A percentile compares a stretch with the other conserved stretches of the same genome.
Evolutionary conservation across 2,888 invertebrate species (phyloP).

Genomic region (Carpatolechia fugitivella): DNA sequence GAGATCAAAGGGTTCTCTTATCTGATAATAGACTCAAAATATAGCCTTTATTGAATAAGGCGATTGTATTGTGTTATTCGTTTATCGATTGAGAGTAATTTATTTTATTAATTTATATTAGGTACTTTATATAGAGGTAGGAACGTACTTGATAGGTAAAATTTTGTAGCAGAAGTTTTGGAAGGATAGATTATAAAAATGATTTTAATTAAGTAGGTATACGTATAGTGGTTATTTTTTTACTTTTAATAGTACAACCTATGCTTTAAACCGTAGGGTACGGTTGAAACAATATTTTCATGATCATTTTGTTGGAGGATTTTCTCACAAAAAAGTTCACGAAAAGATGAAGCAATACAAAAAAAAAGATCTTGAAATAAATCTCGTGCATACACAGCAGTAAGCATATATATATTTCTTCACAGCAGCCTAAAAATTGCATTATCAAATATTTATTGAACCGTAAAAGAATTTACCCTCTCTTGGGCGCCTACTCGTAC

Average conservation of each 20-base stretch:
- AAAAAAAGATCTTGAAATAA: not conserved
- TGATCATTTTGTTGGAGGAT: no score
- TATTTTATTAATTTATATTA: not conserved
- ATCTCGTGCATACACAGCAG: not conserved
- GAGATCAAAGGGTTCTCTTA: slow-evolving; percentile 50
- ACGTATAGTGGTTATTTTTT: no score
- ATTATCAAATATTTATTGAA: slow-evolving; percentile 4
- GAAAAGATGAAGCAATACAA: not conserved
- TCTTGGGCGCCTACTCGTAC: not conserved
- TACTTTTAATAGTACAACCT: no score
- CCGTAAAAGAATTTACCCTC: slow-evolving; percentile 2
- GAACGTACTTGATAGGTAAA: no score
- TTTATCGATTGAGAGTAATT: not conserved
- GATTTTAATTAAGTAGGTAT: no score
- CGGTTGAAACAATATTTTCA: no score
- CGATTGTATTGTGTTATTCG: slow-evolving; percentile 5
- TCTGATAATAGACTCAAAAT: slow-evolving; percentile 37
- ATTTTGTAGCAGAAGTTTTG: no score
- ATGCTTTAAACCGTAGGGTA: no score
- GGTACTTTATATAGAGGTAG: no score
- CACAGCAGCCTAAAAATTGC: not conserved
- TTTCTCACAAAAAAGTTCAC: no score
- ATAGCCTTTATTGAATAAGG: slow-evolving; percentile 7
- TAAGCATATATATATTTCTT: no score
- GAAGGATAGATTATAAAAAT: no score